Evolutionary conservation across 2,888 invertebrate species (phyloP), one percentile per base, ranked within the genome.

Genomic region (Ashinkailepas kermadecensis): DNA sequence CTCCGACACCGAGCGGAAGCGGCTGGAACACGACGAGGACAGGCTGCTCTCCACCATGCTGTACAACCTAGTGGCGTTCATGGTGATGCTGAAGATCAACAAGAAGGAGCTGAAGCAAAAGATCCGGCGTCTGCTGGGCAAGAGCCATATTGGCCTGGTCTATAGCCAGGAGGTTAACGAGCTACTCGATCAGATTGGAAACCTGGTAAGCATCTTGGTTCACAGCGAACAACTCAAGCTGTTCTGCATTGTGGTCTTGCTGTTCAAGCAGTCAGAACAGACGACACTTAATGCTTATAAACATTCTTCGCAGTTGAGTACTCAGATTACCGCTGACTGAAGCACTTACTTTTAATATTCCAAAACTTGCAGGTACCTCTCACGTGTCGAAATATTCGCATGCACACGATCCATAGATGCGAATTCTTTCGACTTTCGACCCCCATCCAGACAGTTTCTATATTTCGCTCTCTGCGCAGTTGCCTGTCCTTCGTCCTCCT

Each of bases 81-180:
- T 99, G 91, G 94, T 99, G 0, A 94, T 98, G 93, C 90, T 97
- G 85, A 93, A 93, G 85, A 95, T 96, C 1, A 92, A 92, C 82
- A 93, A 96, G 85, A 92, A 92, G 82, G 95, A 94, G 85, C 90
- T 96, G 56, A 92, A 94, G 85, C 91, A 95, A 84, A 97, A 98
- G 90, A 89, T 92, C n/a, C 91, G 99, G 21, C 91, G 99, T 78
- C 88, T 99, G 83, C 90, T 99, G 18, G 99, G 99, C 10, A 99
- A 99, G 88, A 97, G 97, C 87, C 99, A 99, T 87, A 98, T 99
- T 85, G 99, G 99, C 3, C 91, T 99, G 74, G 94, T 96, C 1
- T 97, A 98, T 88, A 98, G 98, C 84, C 97, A 97, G 88, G 97
- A 99, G 89, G 95, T 99, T 81, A 99, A 99, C 88, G 93, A 95